Conservation (phyloP, 2,888 invertebrate genomes). For the Drosophila parthenogenetica region DNA sequence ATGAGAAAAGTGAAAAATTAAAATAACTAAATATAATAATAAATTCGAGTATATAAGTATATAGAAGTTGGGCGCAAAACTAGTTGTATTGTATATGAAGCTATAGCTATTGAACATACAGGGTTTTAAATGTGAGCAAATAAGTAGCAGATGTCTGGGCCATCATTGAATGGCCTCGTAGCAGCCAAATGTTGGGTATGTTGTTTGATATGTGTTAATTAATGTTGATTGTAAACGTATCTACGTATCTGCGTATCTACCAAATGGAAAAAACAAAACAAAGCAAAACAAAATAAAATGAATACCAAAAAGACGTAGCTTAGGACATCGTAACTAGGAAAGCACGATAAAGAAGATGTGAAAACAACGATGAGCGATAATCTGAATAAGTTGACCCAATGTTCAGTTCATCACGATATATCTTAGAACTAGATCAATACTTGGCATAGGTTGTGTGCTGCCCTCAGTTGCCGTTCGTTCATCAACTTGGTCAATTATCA, state of each 20-base stretch:
- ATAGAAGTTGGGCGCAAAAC: slow-evolving; percentile 37
- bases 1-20: slow-evolving; percentile 4
- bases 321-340: slow-evolving; percentile 28
- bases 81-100: slow-evolving; percentile 64
- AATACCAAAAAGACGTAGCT: slow-evolving; percentile 20
- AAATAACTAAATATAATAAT: slow-evolving; percentile 31
- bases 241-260: slow-evolving; percentile 37
- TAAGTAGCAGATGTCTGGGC: slow-evolving; percentile 55
- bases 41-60: slow-evolving; percentile 22
- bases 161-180: slow-evolving; percentile 41
- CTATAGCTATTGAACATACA: slow-evolving; percentile 80
- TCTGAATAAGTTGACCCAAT: slow-evolving; percentile 26
- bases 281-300: slow-evolving; percentile 5
- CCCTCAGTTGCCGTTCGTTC: slow-evolving; percentile 62
- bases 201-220: slow-evolving; percentile 52
- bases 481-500: slow-evolving; percentile 78
- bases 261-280: slow-evolving; percentile 1
- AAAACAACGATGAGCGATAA: slow-evolving; percentile 10
- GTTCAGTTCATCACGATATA: slow-evolving; percentile 31
- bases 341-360: slow-evolving; percentile 7
- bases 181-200: slow-evolving; percentile 50
- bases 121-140: slow-evolving; percentile 81
- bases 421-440: slow-evolving; percentile 40
- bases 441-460: slow-evolving; percentile 75
- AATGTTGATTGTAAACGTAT: slow-evolving; percentile 54